phyloP scores from a whole-genome alignment of 2,888 invertebrate species.

The Phragmatobia fuliginosa region DNA sequence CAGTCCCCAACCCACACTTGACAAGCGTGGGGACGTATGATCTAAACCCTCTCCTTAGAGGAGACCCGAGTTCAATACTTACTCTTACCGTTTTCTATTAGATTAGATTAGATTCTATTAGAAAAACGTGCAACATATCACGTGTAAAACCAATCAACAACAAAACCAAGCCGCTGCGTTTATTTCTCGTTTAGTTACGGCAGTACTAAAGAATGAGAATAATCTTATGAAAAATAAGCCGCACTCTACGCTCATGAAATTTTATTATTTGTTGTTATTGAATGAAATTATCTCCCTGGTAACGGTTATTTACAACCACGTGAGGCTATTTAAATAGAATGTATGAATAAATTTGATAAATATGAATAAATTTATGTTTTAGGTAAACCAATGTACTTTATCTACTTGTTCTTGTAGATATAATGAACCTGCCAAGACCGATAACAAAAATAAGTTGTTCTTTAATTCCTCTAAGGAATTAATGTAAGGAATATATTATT shows the following conservation, averaged over 20 bases:
- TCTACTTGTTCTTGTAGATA: neutral
- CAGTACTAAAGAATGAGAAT: neutral
- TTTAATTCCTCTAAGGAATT: too few species aligned
- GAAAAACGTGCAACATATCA: neutral
- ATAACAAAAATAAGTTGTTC: neutral
- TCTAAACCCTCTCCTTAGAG: too few species aligned
- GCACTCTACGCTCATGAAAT: conserved; percentile 8
- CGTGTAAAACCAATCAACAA: neutral
- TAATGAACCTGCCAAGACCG: neutral
- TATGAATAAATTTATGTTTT: too few species aligned
- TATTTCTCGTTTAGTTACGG: neutral
- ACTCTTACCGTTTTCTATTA: too few species aligned
- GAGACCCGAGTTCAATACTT: too few species aligned
- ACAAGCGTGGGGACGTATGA: too few species aligned
- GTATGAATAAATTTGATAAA: too few species aligned
- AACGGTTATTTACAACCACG: conserved; percentile 17
- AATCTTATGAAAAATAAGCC: neutral
- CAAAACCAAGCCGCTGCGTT: neutral
- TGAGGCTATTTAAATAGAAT: conserved; percentile 5
- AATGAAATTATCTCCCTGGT: conserved; percentile 28
- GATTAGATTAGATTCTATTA: too few species aligned
- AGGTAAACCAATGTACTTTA: neutral
- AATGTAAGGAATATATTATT: too few species aligned
- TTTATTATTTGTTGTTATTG: conserved; percentile 27
- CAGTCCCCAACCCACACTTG: too few species aligned